Evolutionary conservation across 1,140 invertebrate genomes (phyloP), one percentile per base, ranked within the genome.

Genomic region (Thaumetopoea pityocampa): DNA sequence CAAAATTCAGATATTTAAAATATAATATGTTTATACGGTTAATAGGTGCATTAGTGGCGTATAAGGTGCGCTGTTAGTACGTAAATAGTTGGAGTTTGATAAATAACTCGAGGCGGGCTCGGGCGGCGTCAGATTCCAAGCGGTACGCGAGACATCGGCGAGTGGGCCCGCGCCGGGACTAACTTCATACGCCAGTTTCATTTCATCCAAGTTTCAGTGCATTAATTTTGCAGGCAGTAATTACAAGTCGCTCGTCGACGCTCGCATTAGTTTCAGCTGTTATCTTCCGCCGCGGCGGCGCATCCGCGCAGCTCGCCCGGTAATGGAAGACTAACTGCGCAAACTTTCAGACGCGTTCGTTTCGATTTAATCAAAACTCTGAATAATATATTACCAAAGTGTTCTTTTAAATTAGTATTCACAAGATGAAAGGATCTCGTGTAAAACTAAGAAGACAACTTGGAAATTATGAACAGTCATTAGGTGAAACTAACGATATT

Each of bases 181-280:
- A 71, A 76, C 57, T 77, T 71, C 51, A 67, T 67, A 58, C 59
- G 67, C 69, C 51, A 70, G 67, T 77, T 79, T 79, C 64, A 77
- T 79, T 83, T 83, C 70, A 71, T 70, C 59, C 66, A 68, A 74
- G 76, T 82, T 74, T 72, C 64, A 64, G 65, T 76, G 72, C 73
- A 80, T 83, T 83, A 77, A 79, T 80, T 77, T 80, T 80, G 76
- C 73, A 80, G 55, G 65, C 61, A 60, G 79, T 80, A 80, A 83
- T 83, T 83, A 80, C 69, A 69, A 77, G 71, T 78, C 65, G 56
- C 57, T 55, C 71, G 63, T 70, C 66, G 63, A 57, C 69, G 58
- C 62, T 73, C 53, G 55, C 62, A 67, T 79, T 76, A 79, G 66
- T 76, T 69, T 67, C 63, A 69, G 61, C 60, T 53, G 62, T 67